Conservation (phyloP, 2,797 vertebrate species). For the Geotrypetes seraphini region DNA sequence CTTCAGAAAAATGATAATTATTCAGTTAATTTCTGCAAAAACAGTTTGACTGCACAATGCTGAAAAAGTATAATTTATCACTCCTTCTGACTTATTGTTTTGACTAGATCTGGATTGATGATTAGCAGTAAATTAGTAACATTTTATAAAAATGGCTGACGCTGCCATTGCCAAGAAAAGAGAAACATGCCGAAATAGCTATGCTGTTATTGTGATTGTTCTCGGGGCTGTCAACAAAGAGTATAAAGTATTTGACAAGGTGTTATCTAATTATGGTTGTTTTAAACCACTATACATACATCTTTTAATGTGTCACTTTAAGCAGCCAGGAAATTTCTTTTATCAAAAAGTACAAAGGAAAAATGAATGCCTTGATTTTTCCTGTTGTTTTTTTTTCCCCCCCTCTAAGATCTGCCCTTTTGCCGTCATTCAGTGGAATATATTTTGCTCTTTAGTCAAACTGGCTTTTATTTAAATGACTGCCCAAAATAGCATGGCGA, state of each 20-base stretch:
- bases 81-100: constrained; percentile 69
- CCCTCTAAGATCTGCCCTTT: constrained; percentile 51
- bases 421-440: constrained; percentile 45
- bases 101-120: constrained; percentile 62
- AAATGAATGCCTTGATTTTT: constrained; percentile 61
- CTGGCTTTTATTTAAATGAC: constrained; percentile 62
- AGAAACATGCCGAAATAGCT: constrained; percentile 56
- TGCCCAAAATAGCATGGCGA: constrained; percentile 55
- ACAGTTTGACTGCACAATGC: constrained; percentile 60
- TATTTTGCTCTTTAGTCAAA: constrained; percentile 65
- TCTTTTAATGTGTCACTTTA: constrained; percentile 72
- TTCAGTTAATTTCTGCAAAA: constrained; percentile 67
- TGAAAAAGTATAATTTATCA: constrained; percentile 65
- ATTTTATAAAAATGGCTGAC: constrained; percentile 72
- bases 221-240: constrained; percentile 69
- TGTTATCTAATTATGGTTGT: constrained; percentile 86
- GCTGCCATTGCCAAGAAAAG: constrained; percentile 59
- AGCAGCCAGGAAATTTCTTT: constrained; percentile 58
- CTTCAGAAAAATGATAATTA: constrained; percentile 61
- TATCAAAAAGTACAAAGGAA: constrained; percentile 60
- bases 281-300: constrained; percentile 70
- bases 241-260: constrained; percentile 74
- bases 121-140: constrained; percentile 67
- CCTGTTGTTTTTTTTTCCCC: constrained; percentile 28
- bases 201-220: constrained; percentile 52